Percentiles rank a stretch among this genome's conserved stretches.
Evolutionary conservation across 2,797 vertebrate species (phyloP).

Genomic region (Enoplosus armatus): DNA sequence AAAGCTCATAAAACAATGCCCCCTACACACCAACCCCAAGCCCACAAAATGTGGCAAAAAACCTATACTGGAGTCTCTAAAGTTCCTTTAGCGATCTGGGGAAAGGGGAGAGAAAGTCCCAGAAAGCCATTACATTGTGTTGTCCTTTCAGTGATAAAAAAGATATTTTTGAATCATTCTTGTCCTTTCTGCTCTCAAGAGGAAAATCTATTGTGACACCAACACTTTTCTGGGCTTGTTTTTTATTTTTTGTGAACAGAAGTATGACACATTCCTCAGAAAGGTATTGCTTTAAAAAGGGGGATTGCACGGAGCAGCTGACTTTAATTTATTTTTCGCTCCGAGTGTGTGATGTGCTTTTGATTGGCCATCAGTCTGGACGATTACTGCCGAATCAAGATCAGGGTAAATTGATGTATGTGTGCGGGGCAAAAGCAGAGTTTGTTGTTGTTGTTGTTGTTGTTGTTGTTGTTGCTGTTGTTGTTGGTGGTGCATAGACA

Average conservation of each 20-base stretch:
- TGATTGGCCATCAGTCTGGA: conserved; percentile 62
- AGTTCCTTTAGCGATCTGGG: conserved; percentile 21
- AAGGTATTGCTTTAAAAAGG: conserved; percentile 56
- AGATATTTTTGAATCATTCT: conserved; percentile 35
- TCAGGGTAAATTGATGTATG: conserved; percentile 44
- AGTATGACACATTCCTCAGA: conserved; percentile 13
- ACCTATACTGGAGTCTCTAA: conserved; percentile 13
- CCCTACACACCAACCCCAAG: neutral
- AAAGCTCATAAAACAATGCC: conserved; percentile 18
- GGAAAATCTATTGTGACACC: conserved; percentile 51
- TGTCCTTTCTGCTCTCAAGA: conserved; percentile 21
- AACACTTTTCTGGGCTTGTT: conserved; percentile 20
- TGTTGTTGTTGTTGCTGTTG: too few relatives aligned
- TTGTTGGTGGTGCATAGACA: conserved; percentile 38
- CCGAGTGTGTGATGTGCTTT: conserved; percentile 49
- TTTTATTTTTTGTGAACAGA: conserved; percentile 4
- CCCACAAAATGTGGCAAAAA: conserved; percentile 20
- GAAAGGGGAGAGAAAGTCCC: neutral
- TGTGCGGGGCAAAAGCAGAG: conserved; percentile 15
- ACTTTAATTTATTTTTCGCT: conserved; percentile 62
- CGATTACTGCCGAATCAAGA: conserved; percentile 58
- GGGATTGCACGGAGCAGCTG: conserved; percentile 31
- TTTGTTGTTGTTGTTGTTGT: conserved; percentile 40
- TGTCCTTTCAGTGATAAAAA: conserved; percentile 40
- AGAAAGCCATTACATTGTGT: conserved; percentile 38